Evolutionary conservation across 30 jellyfish, hydroid and myxozoan species (phyloP), one percentile per base, ranked within the genome.

Genomic region (Pelagia noctiluca): DNA sequence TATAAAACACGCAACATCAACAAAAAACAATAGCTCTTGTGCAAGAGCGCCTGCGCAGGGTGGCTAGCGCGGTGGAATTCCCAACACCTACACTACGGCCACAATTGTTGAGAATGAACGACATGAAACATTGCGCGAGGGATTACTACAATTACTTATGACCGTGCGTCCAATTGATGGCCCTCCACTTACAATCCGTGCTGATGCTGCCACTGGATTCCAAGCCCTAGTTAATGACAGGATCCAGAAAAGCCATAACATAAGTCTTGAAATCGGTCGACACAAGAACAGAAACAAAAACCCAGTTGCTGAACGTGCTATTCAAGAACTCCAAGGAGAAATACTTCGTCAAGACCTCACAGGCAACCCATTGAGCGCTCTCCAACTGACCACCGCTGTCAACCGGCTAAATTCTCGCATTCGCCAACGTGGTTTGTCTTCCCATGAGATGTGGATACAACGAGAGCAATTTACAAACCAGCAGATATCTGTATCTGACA

Each of bases 271-370:
- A 18, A 38, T 68, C 46, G 72, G 93, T 35, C 52, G 73, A 2
- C 11, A 19, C 33, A 68, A 68, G 33, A 83, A 83, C 80, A 38
- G 11, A 23, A 83, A 68, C 50, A 48, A 83, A 33, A 83, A 83
- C 21, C 93, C 89, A 12, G 93, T 36, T 32, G 78, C 93, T 5
- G 93, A 83, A 52, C 47, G 65, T 52, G 89, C 93, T 16, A 81
- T 71, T 10, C 82, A 71, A 53, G 93, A 83, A 32, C 26, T 71
- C 22, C 89, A 47, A 54, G 64, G 24, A 22, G 93, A 83, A 31
- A 11, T 83, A 11, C 79, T 83, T 25, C 47, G 72, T 19, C 80
- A 46, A 34, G 88, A 50, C 70, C 88, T 81, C 22, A 57, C 33
- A 18, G 71, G 69, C 16, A 34, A 35, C 33, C 68, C 68, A 24